These are phyloP conservation scores for Erebia palarica DNA, from an alignment of 2,888 invertebrate genomes.

Conservation along the genomic window DNA sequence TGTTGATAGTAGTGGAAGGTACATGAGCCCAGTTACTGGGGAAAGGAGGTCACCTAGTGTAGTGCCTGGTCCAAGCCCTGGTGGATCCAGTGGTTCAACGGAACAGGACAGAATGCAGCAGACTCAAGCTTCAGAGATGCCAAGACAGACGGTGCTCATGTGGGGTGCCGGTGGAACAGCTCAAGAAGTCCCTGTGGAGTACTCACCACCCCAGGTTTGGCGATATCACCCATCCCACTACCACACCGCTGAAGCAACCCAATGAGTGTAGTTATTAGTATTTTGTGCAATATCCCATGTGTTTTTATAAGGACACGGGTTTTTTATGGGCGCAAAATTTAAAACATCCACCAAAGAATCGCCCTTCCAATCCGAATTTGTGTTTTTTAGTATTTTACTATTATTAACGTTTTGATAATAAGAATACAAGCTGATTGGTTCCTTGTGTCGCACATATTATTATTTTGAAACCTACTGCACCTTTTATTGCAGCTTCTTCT, in stretches of 20 bases:
- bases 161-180: conserved; percentile 87
- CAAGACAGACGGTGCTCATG: conserved; percentile 95
- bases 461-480: conserved; percentile 14
- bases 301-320: conserved; percentile 16
- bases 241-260: conserved; percentile 79
- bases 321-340: conserved; percentile 25
- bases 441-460: conserved; percentile 29
- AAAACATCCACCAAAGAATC: conserved; percentile 34
- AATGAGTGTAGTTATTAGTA: conserved; percentile 57
- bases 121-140: conserved; percentile 80
- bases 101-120: conserved; percentile 72
- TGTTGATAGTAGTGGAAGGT: conserved; percentile 80
- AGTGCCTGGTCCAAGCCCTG: conserved; percentile 76
- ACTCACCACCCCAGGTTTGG: conserved; percentile 80
- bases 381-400: conserved; percentile 32
- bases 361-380: conserved; percentile 40
- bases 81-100: conserved; percentile 70
- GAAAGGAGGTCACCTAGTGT: conserved; percentile 85
- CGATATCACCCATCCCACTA: conserved; percentile 78
- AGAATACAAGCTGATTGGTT: conserved; percentile 21
- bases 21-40: conserved; percentile 84
- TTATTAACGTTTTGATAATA: conserved; percentile 25
- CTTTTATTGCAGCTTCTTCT: conserved; percentile 12
- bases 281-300: conserved; percentile 46
- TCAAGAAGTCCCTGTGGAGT: conserved; percentile 73